Evolutionary conservation across 2,888 invertebrate species (phyloP), one percentile per base, ranked within the genome.

Genomic region (Synanthedon formicaeformis): DNA sequence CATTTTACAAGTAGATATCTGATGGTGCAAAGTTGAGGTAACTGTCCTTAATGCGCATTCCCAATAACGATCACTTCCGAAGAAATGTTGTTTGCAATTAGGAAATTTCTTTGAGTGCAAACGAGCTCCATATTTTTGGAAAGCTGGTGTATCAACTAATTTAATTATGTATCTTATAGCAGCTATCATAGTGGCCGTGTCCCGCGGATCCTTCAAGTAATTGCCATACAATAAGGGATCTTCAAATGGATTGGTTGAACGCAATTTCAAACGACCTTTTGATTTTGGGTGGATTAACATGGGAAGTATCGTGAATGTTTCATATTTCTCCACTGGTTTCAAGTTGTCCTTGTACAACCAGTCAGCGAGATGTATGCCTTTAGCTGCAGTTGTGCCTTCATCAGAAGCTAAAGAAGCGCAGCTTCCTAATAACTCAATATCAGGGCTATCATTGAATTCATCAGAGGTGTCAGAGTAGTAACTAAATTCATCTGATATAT

Each of bases 1-100:
- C 92, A 93, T 92, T 71, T 91, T 92, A 60, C 92, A 92, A 1
- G 92, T 92, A 1, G 92, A 89, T 50, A 91, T 88, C 64, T 92
- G 91, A 69, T 93, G 93, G 63, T 92, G 92, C 45, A 92, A 85
- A 0, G 92, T 92, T 2, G 90, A 77, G 0, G 91, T 90, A 27
- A 90, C 66, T 0, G 89, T 84, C 50, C 91, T 81, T 3, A 91
- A 71, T 27, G 89, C 81, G 64, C 93, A 93, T 62, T 90, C 90
- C 92, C 93, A 92, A 64, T 92, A 93, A 1, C 78, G 81, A 60
- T 92, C 92, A 16, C 88, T 88, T 52, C 81, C 87, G 59, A 90
- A 91, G 23, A 78, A 62, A 63, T 78, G 81, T 60, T 82, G 68
- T 16, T 75, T 73, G 63, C 92, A 92, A 50, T 88, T 89, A 0